phyloP scores from a whole-genome alignment of 2,113 vertebrate species.

The Ondatra zibethicus region DNA sequence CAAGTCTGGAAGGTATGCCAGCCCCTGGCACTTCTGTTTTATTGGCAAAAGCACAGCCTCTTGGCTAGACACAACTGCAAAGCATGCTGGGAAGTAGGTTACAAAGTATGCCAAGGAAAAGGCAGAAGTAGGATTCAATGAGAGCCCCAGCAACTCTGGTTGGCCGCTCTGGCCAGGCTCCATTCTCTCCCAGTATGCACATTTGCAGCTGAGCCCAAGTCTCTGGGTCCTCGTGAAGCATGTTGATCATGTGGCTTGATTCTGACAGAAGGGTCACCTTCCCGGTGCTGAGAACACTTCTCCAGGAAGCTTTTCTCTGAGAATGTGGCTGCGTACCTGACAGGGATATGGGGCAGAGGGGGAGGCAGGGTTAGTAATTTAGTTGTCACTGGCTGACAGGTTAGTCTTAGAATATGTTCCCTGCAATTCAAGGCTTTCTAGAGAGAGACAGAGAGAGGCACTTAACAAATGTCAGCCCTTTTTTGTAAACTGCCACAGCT shows the following conservation, averaged over 20 bases:
- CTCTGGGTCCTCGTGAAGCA: neutral
- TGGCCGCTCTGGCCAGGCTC: neutral
- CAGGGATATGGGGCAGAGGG: conserved; percentile 68
- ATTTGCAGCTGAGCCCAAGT: conserved; percentile 13
- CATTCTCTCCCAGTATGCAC: neutral
- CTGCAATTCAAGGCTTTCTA: conserved; percentile 50
- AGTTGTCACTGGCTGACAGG: conserved; percentile 79
- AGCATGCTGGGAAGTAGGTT: neutral
- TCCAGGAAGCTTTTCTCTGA: conserved; percentile 9
- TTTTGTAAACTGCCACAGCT: neutral
- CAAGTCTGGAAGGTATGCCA: neutral
- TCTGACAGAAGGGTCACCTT: conserved; percentile 66
- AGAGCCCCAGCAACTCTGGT: neutral
- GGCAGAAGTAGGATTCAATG: neutral
- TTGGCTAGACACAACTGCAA: neutral
- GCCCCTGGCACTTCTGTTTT: neutral
- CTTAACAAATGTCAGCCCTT: conserved; percentile 68
- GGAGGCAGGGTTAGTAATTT: conserved; percentile 78
- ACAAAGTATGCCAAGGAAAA: neutral
- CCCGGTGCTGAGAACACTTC: neutral
- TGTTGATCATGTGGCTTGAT: neutral
- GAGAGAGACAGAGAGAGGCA: conserved; percentile 29
- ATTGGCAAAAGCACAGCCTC: neutral
- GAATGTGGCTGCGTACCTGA: neutral
- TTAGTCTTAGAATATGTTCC: conserved; percentile 77